These are phyloP conservation scores for Thunnus albacares DNA, from an alignment of 2,797 vertebrate genomes.

Conservation along the genomic window DNA sequence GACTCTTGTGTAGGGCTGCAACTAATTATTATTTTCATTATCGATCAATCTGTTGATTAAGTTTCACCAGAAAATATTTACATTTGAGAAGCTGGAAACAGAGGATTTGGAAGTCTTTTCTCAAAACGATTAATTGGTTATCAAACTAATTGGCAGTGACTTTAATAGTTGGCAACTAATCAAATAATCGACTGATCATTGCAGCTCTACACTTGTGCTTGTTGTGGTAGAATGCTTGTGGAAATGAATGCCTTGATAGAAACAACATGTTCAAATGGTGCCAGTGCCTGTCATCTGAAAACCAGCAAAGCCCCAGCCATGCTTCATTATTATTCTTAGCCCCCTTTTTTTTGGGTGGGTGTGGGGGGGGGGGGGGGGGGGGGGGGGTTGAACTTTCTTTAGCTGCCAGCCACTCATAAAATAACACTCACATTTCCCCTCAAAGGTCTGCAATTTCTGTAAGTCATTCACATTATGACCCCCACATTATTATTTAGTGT, in stretches of 20 bases:
- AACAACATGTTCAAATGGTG: conserved; percentile 48
- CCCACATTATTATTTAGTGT: conserved; percentile 81
- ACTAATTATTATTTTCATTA: no score
- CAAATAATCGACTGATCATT: no score
- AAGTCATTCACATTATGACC: conserved; percentile 76
- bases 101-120: no score
- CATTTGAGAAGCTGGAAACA: no score
- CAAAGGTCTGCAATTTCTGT: conserved; percentile 75
- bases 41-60: no score
- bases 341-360: conserved; percentile 8
- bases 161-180: no score
- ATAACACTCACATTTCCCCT: conserved; percentile 80
- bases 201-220: background rate
- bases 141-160: no score
- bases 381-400: conserved; percentile 55
- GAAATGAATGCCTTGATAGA: conserved; percentile 48
- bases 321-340: conserved; percentile 74
- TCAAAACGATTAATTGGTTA: no score
- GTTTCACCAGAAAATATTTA: no score
- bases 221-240: conserved; percentile 31
- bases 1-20: background rate
- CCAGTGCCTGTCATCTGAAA: conserved; percentile 61
- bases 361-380: no score
- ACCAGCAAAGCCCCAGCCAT: conserved; percentile 42
- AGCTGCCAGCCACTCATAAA: conserved; percentile 80